phyloP scores from a whole-genome alignment of 2,797 vertebrate genomes.

The Squalus acanthias region DNA sequence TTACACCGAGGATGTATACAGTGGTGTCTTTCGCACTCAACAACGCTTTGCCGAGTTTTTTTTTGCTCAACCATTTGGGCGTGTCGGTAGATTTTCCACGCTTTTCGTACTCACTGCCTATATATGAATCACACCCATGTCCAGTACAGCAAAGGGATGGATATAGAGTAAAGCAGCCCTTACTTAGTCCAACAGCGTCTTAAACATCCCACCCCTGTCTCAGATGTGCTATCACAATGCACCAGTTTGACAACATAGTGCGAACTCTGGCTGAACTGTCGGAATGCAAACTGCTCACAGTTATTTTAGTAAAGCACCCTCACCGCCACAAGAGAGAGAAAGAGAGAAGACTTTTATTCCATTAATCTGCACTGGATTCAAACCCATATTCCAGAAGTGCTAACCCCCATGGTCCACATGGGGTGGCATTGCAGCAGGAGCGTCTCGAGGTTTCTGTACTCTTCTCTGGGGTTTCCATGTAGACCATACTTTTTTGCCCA shows the following conservation, averaged over 20 bases:
- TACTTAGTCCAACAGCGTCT: not conserved
- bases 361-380: not conserved
- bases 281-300: not conserved
- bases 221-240: not conserved
- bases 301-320: not conserved
- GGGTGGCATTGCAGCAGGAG: not conserved
- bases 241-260: not conserved
- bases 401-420: not conserved
- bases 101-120: not conserved
- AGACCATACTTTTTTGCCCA: not conserved
- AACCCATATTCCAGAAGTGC: not conserved
- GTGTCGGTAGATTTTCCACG: not conserved
- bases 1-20: not conserved
- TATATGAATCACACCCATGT: not conserved
- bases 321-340: not conserved
- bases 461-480: not conserved
- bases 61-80: not conserved
- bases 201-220: not conserved
- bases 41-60: not conserved
- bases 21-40: not conserved
- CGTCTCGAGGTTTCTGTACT: not conserved
- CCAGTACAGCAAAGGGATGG: not conserved
- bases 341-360: not conserved
- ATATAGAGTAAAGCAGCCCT: not conserved
- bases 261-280: not conserved